These are phyloP conservation scores for Actenoides hombroni DNA, from an alignment of 2,113 vertebrate species.

Conservation along the genomic window DNA sequence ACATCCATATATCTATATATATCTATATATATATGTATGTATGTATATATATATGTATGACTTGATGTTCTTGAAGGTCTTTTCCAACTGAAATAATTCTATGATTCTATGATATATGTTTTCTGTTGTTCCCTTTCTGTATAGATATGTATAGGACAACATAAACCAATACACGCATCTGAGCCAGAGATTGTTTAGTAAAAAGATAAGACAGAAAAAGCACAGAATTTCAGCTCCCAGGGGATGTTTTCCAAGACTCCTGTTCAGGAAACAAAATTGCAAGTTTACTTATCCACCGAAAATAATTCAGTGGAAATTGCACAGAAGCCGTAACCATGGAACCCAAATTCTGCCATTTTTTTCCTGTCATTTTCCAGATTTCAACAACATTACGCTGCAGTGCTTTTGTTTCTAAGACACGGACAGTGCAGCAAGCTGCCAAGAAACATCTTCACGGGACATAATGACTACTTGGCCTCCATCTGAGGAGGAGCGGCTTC, in stretches of 20 bases:
- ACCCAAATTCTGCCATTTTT: background rate
- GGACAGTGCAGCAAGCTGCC: background rate
- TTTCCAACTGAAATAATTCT: no score
- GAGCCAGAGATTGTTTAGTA: background rate
- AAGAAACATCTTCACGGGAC: background rate
- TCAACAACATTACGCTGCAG: rapidly evolving
- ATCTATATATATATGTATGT: no score
- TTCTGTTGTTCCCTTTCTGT: background rate
- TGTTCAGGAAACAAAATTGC: background rate
- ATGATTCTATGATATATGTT: background rate
- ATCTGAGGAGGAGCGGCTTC: background rate
- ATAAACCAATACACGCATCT: background rate
- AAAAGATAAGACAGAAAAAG: background rate
- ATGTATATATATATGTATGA: background rate
- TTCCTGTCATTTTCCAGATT: background rate
- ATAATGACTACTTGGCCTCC: background rate
- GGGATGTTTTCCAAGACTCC: background rate
- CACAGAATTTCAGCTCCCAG: background rate
- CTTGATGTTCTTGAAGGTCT: no score
- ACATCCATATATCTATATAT: background rate
- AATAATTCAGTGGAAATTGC: background rate
- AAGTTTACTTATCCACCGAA: background rate
- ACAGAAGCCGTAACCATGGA: background rate
- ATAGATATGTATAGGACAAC: background rate
- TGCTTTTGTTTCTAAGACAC: background rate